Percentiles rank a stretch among this genome's conserved stretches.
Conservation (phyloP, 2,113 vertebrate genomes). For the Stictonetta naevosa region DNA sequence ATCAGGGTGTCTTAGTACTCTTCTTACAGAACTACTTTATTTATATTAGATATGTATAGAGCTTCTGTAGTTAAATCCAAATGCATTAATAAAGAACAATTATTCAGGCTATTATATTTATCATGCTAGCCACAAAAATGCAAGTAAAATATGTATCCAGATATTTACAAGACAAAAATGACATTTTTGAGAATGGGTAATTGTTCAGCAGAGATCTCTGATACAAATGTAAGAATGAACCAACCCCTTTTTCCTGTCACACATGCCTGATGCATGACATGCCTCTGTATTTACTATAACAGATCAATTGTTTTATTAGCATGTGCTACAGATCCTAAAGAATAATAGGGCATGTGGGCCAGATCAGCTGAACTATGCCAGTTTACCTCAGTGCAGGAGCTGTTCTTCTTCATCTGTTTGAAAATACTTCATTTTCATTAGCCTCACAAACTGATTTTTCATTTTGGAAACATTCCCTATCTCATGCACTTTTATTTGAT, state of each 20-base stretch:
- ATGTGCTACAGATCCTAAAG: background rate
- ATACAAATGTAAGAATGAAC: background rate
- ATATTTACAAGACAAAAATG: background rate
- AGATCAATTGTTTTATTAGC: background rate
- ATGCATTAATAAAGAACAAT: background rate
- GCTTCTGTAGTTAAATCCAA: background rate
- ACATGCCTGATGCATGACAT: background rate
- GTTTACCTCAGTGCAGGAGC: background rate
- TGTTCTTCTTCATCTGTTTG: background rate
- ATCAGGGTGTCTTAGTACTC: background rate
- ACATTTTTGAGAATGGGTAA: background rate
- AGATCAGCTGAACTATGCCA: background rate
- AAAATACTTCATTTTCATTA: background rate
- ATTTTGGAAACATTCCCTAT: background rate
- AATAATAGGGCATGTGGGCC: background rate
- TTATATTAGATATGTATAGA: background rate
- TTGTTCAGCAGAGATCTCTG: background rate
- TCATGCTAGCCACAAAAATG: background rate
- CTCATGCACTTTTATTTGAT: background rate
- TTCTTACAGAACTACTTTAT: background rate
- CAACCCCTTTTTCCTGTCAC: background rate
- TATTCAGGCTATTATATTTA: background rate
- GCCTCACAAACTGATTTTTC: background rate
- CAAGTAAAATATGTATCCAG: background rate
- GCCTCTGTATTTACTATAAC: background rate